phyloP scores from a whole-genome alignment of 2,113 vertebrate species.

The Odontophorus gujanensis region DNA sequence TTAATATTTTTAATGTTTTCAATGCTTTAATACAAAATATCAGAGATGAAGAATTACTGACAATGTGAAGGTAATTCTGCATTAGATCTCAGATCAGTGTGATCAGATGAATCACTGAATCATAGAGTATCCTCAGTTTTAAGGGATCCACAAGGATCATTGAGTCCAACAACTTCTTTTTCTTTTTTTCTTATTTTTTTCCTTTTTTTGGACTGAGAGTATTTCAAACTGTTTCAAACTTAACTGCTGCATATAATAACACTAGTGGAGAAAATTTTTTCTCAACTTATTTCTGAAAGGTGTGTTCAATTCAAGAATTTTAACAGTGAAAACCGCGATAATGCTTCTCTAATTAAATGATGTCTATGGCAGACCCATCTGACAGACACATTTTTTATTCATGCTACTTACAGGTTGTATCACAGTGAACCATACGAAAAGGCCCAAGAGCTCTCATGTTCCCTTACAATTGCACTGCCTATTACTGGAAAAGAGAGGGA shows the following conservation, averaged over 20 bases:
- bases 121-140: neutral
- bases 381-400: neutral
- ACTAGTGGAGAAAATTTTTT: neutral
- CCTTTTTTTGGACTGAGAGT: neutral
- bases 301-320: neutral
- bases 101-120: neutral
- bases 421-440: neutral
- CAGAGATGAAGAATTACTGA: neutral
- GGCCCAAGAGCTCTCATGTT: neutral
- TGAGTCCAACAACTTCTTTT: neutral
- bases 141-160: too few relatives aligned
- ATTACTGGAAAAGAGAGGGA: neutral
- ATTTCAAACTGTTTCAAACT: neutral
- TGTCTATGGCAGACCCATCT: neutral
- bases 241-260: neutral
- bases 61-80: neutral
- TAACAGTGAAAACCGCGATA: fast-evolving
- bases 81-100: neutral
- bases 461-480: neutral
- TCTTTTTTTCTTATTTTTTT: neutral
- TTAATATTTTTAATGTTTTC: neutral
- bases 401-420: neutral
- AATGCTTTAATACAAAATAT: neutral
- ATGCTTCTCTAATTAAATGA: fast-evolving
- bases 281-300: neutral